phyloP scores from a whole-genome alignment of 2,888 invertebrate species.

The Lepidochrysops patricia region DNA sequence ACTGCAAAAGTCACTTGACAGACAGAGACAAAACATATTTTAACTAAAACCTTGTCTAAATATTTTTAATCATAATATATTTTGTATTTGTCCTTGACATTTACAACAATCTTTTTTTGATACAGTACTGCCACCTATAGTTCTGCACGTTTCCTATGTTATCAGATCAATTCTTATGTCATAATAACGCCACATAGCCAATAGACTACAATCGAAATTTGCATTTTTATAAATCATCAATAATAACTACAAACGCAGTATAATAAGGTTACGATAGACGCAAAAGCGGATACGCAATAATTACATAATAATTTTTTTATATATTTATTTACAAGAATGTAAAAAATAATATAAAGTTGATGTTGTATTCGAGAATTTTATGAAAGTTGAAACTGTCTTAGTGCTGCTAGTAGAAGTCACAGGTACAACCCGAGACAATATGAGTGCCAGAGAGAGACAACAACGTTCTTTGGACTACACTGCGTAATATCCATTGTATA shows the following conservation, averaged over 20 bases:
- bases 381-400: neutral
- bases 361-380: neutral
- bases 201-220: neutral
- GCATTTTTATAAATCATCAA: neutral
- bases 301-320: neutral
- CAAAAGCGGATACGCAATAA: neutral
- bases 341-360: neutral
- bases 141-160: neutral
- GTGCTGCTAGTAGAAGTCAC: neutral
- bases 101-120: no score
- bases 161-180: neutral
- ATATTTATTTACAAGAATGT: neutral
- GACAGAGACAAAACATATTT: no score
- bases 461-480: no score
- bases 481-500: no score
- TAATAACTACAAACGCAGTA: neutral
- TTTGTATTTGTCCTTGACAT: no score
- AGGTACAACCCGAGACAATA: neutral
- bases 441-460: no score
- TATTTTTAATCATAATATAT: no score
- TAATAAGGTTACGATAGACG: neutral
- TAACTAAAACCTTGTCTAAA: no score
- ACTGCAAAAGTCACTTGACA: no score
- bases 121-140: no score
- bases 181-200: neutral